Evolutionary conservation across 2,888 invertebrate genomes (phyloP).

Genomic region (Esperia sulphurella): DNA sequence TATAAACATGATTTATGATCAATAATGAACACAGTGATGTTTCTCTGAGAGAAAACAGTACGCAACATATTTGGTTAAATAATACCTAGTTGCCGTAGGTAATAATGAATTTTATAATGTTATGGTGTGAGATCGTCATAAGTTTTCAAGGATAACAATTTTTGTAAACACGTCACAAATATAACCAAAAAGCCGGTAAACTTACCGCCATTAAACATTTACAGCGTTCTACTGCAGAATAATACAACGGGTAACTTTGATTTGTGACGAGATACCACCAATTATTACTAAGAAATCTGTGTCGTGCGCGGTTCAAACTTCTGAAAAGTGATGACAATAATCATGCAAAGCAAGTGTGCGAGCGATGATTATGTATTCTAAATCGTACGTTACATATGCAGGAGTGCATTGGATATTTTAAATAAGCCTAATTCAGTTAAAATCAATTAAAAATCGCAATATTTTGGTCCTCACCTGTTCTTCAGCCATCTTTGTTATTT

Average conservation of each 20-base stretch:
- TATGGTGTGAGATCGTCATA: background rate
- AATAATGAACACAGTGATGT: too few relatives aligned
- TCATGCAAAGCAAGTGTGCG: background rate
- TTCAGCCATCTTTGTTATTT: constrained; percentile 86
- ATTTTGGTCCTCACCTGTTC: constrained; percentile 85
- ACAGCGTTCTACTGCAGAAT: background rate
- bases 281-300: background rate
- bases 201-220: constrained; percentile 2
- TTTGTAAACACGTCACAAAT: constrained; percentile 45
- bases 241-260: background rate
- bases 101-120: too few relatives aligned
- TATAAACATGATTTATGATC: too few relatives aligned
- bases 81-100: too few relatives aligned
- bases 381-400: background rate
- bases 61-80: too few relatives aligned
- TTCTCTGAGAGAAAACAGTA: too few relatives aligned
- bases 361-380: constrained; percentile 9
- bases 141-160: background rate
- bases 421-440: constrained; percentile 49
- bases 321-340: background rate
- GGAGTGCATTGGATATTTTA: constrained; percentile 5
- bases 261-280: background rate
- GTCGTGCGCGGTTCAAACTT: background rate
- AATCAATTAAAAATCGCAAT: constrained; percentile 50
- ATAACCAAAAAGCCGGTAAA: constrained; percentile 67